These are phyloP conservation scores for Oscarella lobularis DNA, from an alignment of 37 sponge, comb jelly and placozoan species.

Conservation along the genomic window DNA sequence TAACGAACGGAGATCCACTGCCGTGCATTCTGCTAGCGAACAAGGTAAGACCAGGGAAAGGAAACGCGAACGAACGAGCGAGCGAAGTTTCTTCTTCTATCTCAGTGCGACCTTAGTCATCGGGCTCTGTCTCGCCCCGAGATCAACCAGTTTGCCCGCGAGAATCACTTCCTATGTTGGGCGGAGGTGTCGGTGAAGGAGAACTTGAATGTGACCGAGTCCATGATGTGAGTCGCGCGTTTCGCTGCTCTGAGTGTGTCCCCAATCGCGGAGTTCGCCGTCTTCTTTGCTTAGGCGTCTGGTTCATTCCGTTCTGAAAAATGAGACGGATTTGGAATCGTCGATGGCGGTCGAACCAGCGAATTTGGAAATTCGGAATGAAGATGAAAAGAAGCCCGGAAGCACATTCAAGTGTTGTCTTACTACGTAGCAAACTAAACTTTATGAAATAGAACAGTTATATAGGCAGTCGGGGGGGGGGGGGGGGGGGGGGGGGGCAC, in stretches of 20 bases:
- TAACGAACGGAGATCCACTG: background rate
- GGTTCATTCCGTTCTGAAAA: background rate
- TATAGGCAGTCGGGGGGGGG: too few species aligned
- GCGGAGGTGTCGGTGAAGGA: conserved; percentile 7
- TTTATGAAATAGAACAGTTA: too few species aligned
- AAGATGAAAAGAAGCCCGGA: background rate
- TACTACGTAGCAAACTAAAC: too few species aligned
- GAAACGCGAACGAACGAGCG: too few species aligned
- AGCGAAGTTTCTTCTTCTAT: too few species aligned
- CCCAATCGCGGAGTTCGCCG: too few species aligned
- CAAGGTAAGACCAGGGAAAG: background rate
- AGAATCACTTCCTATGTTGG: conserved; percentile 5
- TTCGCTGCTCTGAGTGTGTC: background rate
- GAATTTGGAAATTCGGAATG: too few species aligned
- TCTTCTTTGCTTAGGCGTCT: too few species aligned
- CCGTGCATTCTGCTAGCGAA: conserved; percentile 14
- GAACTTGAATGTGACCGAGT: background rate
- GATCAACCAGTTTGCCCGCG: background rate
- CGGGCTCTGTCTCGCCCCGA: background rate
- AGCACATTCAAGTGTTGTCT: background rate
- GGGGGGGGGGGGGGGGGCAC: too few species aligned
- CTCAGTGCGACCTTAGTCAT: background rate
- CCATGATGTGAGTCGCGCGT: conserved; percentile 5
- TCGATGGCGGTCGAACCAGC: conserved; percentile 2
- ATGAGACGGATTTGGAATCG: background rate